phyloP scores from a whole-genome alignment of 2,797 vertebrate species.

The Sciurus vulgaris region DNA sequence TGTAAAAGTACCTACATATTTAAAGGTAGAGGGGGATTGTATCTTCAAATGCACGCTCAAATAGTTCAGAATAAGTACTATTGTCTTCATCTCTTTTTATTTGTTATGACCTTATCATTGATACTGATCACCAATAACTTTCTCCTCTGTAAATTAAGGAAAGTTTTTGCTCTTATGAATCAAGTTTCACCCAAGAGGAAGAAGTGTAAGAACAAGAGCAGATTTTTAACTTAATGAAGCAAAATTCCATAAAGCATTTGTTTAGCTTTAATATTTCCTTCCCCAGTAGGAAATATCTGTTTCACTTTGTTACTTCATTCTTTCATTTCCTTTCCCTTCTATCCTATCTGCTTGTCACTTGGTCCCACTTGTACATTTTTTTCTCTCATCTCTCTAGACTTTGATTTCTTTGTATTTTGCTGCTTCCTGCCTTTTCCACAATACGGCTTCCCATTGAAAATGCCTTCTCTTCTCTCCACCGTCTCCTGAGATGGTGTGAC shows the following conservation, averaged over 20 bases:
- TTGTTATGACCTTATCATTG: neutral
- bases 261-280: neutral
- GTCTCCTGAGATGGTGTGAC: neutral
- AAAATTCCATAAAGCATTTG: conserved; percentile 35
- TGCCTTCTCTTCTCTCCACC: no score
- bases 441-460: neutral
- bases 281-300: neutral
- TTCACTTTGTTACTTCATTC: neutral
- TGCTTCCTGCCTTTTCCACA: neutral
- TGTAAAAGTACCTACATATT: no score
- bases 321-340: neutral
- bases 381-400: neutral
- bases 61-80: no score
- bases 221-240: conserved; percentile 21
- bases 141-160: conserved; percentile 40
- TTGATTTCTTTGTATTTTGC: conserved; percentile 3
- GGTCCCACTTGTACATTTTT: neutral
- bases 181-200: conserved; percentile 19
- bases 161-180: conserved; percentile 23
- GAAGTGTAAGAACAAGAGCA: neutral
- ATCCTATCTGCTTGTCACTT: neutral
- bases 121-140: neutral
- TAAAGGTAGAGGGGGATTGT: no score
- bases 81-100: neutral
- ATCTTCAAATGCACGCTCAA: no score